Conservation (phyloP, 2,113 vertebrate genomes). For the Indicator maculatus region DNA sequence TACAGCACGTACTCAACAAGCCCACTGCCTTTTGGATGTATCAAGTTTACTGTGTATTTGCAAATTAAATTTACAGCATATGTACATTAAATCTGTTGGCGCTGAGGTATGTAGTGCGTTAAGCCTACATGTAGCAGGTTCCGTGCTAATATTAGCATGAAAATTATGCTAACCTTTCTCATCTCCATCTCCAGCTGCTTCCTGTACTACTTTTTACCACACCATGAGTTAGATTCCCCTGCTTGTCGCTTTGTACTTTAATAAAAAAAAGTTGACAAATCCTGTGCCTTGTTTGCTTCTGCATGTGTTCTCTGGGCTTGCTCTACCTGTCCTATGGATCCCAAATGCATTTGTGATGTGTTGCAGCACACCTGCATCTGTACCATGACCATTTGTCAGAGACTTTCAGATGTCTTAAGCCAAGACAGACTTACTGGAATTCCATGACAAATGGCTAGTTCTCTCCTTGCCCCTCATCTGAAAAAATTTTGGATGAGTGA, state of each 20-base stretch:
- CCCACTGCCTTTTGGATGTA: neutral
- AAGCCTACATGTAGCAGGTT: neutral
- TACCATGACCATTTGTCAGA: neutral
- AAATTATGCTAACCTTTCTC: constrained; percentile 18
- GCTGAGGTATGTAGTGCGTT: neutral
- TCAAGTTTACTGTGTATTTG: constrained; percentile 25
- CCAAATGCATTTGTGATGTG: neutral
- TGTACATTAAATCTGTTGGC: neutral
- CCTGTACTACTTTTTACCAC: neutral
- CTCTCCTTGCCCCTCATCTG: neutral
- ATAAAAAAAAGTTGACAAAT: neutral
- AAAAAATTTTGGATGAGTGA: neutral
- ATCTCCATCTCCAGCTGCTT: constrained; percentile 12
- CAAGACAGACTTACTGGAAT: neutral
- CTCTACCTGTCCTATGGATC: neutral
- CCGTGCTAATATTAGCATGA: constrained; percentile 38
- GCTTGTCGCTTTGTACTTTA: neutral
- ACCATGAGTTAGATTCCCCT: neutral
- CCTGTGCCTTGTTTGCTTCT: neutral
- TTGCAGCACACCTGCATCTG: neutral
- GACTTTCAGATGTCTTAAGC: neutral
- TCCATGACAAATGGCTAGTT: neutral
- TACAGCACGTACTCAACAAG: neutral
- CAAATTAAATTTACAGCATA: constrained; percentile 19
- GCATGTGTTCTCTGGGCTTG: neutral